Percentiles rank a stretch among this genome's conserved stretches.
phyloP scores from a whole-genome alignment of 2,113 vertebrate genomes.

The Aphyosemion australe region DNA sequence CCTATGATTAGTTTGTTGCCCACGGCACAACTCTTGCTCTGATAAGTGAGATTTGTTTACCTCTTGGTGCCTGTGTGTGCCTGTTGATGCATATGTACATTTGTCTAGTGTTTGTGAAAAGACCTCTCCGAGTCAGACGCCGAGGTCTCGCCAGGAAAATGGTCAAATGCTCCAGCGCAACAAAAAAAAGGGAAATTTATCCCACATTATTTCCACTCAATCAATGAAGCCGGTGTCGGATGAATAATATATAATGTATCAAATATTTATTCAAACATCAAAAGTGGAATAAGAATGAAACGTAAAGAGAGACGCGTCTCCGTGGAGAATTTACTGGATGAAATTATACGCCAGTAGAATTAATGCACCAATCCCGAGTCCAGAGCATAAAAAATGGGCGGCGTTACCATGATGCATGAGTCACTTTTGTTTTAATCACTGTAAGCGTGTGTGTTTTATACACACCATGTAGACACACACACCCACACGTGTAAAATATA shows the following conservation, averaged over 20 bases:
- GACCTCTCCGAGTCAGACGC: conserved; percentile 41
- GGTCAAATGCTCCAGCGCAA: conserved; percentile 65
- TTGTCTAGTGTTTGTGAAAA: conserved; percentile 45
- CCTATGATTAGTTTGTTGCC: conserved; percentile 75
- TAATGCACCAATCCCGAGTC: conserved; percentile 52
- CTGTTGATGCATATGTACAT: conserved; percentile 57
- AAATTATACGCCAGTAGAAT: conserved; percentile 43
- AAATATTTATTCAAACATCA: conserved; percentile 76
- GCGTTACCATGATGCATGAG: conserved; percentile 33
- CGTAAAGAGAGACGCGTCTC: conserved; percentile 21
- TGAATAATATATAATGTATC: conserved; percentile 75
- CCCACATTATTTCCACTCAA: conserved; percentile 73
- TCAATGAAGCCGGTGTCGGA: conserved; percentile 73
- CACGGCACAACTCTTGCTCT: conserved; percentile 60
- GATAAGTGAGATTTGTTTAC: conserved; percentile 71
- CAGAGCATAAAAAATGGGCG: conserved; percentile 28
- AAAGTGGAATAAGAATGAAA: conserved; percentile 35
- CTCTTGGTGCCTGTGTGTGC: conserved; percentile 55
- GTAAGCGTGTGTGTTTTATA: conserved; percentile 16
- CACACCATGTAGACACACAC: conserved; percentile 29
- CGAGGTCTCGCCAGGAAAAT: conserved; percentile 58
- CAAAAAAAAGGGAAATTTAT: conserved; percentile 71
- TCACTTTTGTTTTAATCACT: conserved; percentile 32
- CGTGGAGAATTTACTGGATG: conserved; percentile 29
- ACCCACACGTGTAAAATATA: conserved; percentile 34